Conservation (phyloP, 2,888 invertebrate genomes). For the Micoletzkya japonica region DNA sequence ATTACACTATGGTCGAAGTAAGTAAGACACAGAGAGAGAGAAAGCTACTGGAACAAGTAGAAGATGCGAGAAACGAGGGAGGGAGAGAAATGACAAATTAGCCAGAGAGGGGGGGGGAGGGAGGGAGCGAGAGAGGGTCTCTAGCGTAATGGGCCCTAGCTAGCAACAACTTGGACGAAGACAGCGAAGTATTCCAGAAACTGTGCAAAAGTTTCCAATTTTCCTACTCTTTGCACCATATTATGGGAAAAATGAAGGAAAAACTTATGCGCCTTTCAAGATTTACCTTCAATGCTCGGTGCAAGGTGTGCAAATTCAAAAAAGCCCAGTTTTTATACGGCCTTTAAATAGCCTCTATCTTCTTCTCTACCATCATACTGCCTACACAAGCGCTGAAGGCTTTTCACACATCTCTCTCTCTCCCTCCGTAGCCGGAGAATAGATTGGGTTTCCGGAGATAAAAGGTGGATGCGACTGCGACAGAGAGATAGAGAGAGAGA, state of each 20-base stretch:
- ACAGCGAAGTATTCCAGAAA: neutral
- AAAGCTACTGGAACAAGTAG: conserved; percentile 6
- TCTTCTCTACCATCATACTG: too few relatives aligned
- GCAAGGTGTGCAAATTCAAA: too few relatives aligned
- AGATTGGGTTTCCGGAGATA: neutral
- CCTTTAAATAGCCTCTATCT: too few relatives aligned
- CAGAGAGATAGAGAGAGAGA: conserved; percentile 13
- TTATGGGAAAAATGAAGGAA: too few relatives aligned
- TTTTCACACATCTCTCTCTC: neutral
- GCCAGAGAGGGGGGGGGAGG: conserved; percentile 2
- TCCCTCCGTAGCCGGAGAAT: neutral
- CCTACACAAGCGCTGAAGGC: too few relatives aligned
- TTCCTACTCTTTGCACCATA: too few relatives aligned
- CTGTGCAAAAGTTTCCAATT: neutral
- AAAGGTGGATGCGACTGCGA: neutral
- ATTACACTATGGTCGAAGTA: neutral
- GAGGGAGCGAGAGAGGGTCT: conserved; percentile 28
- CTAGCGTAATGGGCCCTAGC: neutral
- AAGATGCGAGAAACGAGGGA: conserved; percentile 8
- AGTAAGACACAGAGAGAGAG: neutral
- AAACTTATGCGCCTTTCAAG: too few relatives aligned
- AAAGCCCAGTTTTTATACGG: too few relatives aligned
- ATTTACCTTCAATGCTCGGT: too few relatives aligned
- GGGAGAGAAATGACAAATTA: conserved; percentile 26
- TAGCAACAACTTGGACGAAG: neutral